Evolutionary conservation across 2,888 invertebrate genomes (phyloP), one percentile per base, ranked within the genome.

Genomic region (Tolmerus cingulatus): DNA sequence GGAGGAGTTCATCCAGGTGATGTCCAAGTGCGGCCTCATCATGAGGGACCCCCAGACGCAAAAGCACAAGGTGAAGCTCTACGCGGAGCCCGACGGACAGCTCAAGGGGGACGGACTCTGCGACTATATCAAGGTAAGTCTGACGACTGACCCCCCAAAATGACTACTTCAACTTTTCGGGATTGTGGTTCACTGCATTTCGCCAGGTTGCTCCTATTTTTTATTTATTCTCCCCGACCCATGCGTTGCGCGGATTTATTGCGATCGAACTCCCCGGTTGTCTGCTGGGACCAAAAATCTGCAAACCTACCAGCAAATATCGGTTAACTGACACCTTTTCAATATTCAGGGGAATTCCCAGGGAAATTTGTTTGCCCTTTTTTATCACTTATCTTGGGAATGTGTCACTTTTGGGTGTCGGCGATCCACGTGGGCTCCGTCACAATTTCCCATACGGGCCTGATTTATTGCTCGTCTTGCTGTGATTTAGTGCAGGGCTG

Each of bases 71-170:
- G 93, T 98, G 1, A 99, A 99, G 93, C 93, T 99, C 51, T 99
- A 99, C 92, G 95, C 94, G 89, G 97, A 98, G 91, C 93, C 94
- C 55, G 95, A 95, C 90, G 95, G 96, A 0, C 95, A 97, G 89
- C 94, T 97, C 46, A 99, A 99, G 93, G 99, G 99, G 12, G 99
- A 99, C 93, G 99, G 97, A 14, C 93, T 98, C 76, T 99, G 99
- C 92, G 97, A 98, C 89, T 99, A 98, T 91, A 97, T 99, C 85
- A 98, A 97, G 95, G 96, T 97, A 91, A 92, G 93, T 51, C 51
- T n/a, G n/a, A 51, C 2, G n/a, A 19, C 27, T 66, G 66, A 27
- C 66, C 27, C 23, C 3, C 9, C 1, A 66, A 66, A 66, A 51
- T 51, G n/a, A 66, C 23, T 66, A 86, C 77, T 86, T 78, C 19